These are phyloP conservation scores for Anser brachyrhynchus DNA, from an alignment of 2,113 vertebrate genomes.

Conservation along the genomic window DNA sequence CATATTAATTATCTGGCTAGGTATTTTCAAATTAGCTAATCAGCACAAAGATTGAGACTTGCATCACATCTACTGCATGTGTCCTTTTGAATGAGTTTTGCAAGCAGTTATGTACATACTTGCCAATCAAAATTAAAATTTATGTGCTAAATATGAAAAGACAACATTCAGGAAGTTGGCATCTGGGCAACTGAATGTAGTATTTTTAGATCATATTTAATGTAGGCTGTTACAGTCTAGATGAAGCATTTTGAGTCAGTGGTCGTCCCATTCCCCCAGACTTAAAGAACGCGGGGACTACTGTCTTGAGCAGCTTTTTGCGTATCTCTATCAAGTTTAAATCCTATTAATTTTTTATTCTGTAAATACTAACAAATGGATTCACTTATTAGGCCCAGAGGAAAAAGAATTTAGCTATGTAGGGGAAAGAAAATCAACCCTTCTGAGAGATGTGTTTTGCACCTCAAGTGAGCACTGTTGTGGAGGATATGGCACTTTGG, in stretches of 20 bases:
- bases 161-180: neutral
- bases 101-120: neutral
- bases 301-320: neutral
- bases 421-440: neutral
- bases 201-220: neutral
- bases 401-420: neutral
- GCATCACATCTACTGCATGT: neutral
- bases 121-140: neutral
- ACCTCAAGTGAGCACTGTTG: neutral
- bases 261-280: neutral
- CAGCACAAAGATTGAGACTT: neutral
- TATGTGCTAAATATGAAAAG: neutral
- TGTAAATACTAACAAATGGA: neutral
- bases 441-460: neutral
- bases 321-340: neutral
- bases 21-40: neutral
- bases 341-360: slow-evolving; percentile 16
- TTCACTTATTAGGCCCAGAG: neutral
- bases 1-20: neutral
- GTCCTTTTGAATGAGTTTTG: neutral
- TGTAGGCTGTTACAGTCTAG: neutral
- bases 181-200: neutral
- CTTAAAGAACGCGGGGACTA: neutral
- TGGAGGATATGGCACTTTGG: neutral
- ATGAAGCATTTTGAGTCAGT: neutral